Base-by-base conservation (phyloP, 2,888 invertebrate species). In the Nephrotoma flavescens region DNA sequence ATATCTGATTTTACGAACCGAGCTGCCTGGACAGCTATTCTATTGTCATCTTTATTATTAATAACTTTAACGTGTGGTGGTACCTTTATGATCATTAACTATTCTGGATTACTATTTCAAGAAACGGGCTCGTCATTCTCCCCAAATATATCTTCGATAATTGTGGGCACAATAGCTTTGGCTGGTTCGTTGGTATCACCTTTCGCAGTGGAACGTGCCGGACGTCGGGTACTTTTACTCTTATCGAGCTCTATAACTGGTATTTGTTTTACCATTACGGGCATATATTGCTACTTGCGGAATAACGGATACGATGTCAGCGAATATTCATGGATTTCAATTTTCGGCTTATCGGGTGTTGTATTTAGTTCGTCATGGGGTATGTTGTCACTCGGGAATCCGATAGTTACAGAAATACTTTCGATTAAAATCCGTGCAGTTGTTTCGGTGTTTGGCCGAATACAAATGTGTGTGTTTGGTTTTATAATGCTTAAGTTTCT, bases 31-130 rank as follows among this genome's bases (percentile, higher is more conserved):
- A 84, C n/a, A 15, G 84, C n/a, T 11, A n/a, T 84, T n/a, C 7
- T 84, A 2, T n/a, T 84, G 15, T n/a, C 42, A 15, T 84, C 42
- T 42, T 41, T 84, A 42, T 9, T 84, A 6, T n/a, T 84, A 15
- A n/a, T 84, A n/a, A 84, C 84, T 4, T 90, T 91, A 87, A 88
- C 89, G 42, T 90, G 90, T 87, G 31, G n/a, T 9, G 91, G 91
- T 19, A 90, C 90, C 86, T 91, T 91, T 86, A 91, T 90, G 4
- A 89, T 91, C 90, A 86, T 92, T 6, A 91, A 90, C 87, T 91
- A 91, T 47, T 90, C 91, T 4, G 91, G 91, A 0, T 88, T 89
- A 5, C 91, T 92, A 15, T 92, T 91, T 84, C 41, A 90, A 47
- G 87, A 90, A 87, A 89, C 91, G 6, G 92, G 91, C 0, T 91